Conservation (phyloP, 1,140 invertebrate species). For the Zaprionus taronus region DNA sequence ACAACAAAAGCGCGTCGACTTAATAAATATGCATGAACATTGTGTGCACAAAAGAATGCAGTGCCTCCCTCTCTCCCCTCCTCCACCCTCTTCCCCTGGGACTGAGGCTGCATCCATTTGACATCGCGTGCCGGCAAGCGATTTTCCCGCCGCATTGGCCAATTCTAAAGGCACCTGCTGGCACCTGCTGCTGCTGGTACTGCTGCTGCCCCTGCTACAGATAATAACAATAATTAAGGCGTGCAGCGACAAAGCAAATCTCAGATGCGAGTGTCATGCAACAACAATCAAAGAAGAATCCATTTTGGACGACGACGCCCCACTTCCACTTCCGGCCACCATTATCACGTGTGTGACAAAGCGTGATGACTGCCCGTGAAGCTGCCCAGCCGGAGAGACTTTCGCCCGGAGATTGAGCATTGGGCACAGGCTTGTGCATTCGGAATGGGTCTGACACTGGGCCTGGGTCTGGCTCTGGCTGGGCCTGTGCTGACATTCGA, state of each 20-base stretch:
- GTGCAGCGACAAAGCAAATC: conserved; percentile 76
- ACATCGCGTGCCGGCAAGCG: conserved; percentile 70
- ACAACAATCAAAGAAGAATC: conserved; percentile 65
- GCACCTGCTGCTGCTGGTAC: conserved; percentile 4
- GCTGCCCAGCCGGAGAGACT: neutral
- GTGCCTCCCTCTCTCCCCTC: conserved; percentile 1
- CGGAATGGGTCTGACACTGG: neutral
- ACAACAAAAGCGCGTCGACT: conserved; percentile 70
- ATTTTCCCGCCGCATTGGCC: conserved; percentile 79
- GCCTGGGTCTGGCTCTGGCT: conserved; percentile 13
- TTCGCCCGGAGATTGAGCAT: neutral
- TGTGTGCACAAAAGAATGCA: conserved; percentile 77
- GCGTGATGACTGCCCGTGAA: conserved; percentile 39
- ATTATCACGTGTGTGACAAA: conserved; percentile 64
- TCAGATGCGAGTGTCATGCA: conserved; percentile 76
- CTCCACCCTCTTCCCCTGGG: neutral
- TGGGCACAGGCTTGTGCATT: neutral
- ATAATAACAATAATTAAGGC: conserved; percentile 78
- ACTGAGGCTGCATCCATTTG: conserved; percentile 53
- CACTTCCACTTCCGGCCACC: conserved; percentile 76
- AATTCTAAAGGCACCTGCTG: conserved; percentile 58
- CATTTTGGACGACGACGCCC: conserved; percentile 60
- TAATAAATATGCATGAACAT: conserved; percentile 80
- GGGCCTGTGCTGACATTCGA: conserved; percentile 45
- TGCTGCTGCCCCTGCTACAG: conserved; percentile 17